Percentiles rank a stretch among this genome's conserved stretches.
phyloP scores from a whole-genome alignment of 2,888 invertebrate genomes.

The Hirtodrosophila histrioides region DNA sequence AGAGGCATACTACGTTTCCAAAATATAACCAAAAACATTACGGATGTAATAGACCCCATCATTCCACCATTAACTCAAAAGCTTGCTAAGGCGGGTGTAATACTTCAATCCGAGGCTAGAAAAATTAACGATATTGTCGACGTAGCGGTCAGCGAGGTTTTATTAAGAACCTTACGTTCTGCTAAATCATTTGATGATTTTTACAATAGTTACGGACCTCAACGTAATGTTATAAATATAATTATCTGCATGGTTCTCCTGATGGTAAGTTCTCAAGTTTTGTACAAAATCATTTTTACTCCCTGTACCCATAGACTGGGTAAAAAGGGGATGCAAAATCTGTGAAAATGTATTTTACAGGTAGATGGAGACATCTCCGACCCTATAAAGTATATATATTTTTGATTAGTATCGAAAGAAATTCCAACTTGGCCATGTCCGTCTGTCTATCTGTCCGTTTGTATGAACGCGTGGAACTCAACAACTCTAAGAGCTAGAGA shows the following conservation, averaged over 20 bases:
- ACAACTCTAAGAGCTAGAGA: too few species aligned
- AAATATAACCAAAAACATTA: neutral
- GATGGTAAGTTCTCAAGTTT: slow-evolving; percentile 84
- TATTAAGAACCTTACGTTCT: slow-evolving; percentile 1
- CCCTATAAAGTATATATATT: too few species aligned
- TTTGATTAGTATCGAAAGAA: too few species aligned
- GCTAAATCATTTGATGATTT: slow-evolving; percentile 24
- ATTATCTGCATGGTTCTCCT: slow-evolving; percentile 89
- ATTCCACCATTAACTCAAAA: slow-evolving; percentile 5
- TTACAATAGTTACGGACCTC: slow-evolving; percentile 7
- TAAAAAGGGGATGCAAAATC: too few species aligned
- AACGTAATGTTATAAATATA: slow-evolving; percentile 85
- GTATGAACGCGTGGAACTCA: too few species aligned
- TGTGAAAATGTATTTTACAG: too few species aligned
- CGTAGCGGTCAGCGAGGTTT: slow-evolving; percentile 8
- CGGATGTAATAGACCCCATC: neutral
- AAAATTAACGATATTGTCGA: slow-evolving; percentile 2
- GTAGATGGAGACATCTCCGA: too few species aligned
- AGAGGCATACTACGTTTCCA: neutral
- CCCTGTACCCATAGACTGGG: too few species aligned
- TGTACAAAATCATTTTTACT: too few species aligned
- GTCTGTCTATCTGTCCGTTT: too few species aligned
- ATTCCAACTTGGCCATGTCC: too few species aligned
- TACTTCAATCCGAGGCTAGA: neutral
- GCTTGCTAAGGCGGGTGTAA: neutral